A percentile compares a stretch with the other conserved stretches of the same genome.
Conservation (phyloP, 1,140 invertebrate genomes). For the Eumaeus atala region DNA sequence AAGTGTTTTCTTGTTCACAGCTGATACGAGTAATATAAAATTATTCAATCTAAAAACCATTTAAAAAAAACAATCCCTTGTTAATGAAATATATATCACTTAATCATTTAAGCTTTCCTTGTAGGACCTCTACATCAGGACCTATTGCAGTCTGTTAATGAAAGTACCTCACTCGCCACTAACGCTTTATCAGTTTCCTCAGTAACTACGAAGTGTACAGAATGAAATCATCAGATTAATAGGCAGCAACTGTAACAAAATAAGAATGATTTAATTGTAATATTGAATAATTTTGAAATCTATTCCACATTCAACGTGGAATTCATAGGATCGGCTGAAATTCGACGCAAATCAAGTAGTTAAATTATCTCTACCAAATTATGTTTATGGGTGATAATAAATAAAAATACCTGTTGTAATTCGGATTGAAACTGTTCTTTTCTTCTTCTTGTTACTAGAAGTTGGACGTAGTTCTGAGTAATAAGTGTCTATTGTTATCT, state of each 20-base stretch:
- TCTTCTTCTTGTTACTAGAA: constrained; percentile 19
- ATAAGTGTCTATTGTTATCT: constrained; percentile 62
- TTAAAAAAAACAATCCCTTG: not conserved
- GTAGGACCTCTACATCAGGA: not conserved
- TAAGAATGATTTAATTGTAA: too few relatives aligned
- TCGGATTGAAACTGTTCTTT: constrained; percentile 30
- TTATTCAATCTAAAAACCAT: too few relatives aligned
- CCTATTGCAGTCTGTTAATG: not conserved
- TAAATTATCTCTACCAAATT: too few relatives aligned
- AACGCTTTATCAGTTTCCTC: constrained; percentile 9
- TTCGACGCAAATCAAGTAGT: too few relatives aligned
- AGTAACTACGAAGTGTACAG: constrained; percentile 15
- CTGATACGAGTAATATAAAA: too few relatives aligned
- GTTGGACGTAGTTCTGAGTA: constrained; percentile 40
- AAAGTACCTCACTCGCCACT: not conserved
- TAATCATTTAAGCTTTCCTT: not conserved
- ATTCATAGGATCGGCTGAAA: too few relatives aligned
- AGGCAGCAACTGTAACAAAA: constrained; percentile 8
- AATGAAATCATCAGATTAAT: constrained; percentile 9
- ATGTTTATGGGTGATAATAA: too few relatives aligned
- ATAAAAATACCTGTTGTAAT: constrained; percentile 22
- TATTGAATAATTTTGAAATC: too few relatives aligned
- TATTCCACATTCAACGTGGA: too few relatives aligned
- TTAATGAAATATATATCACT: not conserved
- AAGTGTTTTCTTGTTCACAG: too few relatives aligned